Percentiles rank a stretch among this genome's conserved stretches.
Conservation (phyloP, 2,113 vertebrate species). For the Cyanistes caeruleus region DNA sequence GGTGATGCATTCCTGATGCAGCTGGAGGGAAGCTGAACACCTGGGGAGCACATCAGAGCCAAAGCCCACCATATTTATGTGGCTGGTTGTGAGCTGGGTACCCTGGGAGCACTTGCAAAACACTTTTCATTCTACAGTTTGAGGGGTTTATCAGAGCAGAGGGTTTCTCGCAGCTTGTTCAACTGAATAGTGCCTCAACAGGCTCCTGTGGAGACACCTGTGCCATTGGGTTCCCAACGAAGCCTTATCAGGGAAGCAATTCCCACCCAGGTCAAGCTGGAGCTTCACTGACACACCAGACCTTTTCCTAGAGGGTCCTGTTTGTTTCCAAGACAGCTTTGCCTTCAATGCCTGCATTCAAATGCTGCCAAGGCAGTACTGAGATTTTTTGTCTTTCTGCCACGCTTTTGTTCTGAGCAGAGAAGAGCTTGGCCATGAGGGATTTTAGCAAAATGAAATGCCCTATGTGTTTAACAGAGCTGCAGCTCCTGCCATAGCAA, state of each 20-base stretch:
- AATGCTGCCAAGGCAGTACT: background rate
- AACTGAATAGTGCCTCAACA: background rate
- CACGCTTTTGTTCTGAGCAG: background rate
- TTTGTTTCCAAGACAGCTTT: background rate
- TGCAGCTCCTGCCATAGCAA: background rate
- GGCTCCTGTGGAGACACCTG: background rate
- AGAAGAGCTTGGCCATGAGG: background rate
- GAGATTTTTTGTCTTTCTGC: accelerated
- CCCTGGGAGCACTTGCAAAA: background rate
- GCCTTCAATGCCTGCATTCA: background rate
- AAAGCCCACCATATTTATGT: accelerated
- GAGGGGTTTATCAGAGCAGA: background rate
- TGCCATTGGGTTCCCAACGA: background rate
- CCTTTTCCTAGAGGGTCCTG: background rate
- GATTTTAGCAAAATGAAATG: background rate
- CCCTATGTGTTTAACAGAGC: background rate
- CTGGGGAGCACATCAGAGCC: background rate
- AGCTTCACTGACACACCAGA: background rate
- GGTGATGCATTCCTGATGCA: accelerated
- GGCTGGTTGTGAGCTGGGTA: background rate
- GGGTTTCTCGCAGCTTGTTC: background rate
- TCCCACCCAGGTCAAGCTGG: background rate
- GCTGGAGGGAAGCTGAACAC: background rate
- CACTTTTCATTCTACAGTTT: background rate
- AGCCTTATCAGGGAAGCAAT: background rate